Evolutionary conservation across 2,113 vertebrate species (phyloP), one percentile per base, ranked within the genome.

Genomic region (Procavia capensis): DNA sequence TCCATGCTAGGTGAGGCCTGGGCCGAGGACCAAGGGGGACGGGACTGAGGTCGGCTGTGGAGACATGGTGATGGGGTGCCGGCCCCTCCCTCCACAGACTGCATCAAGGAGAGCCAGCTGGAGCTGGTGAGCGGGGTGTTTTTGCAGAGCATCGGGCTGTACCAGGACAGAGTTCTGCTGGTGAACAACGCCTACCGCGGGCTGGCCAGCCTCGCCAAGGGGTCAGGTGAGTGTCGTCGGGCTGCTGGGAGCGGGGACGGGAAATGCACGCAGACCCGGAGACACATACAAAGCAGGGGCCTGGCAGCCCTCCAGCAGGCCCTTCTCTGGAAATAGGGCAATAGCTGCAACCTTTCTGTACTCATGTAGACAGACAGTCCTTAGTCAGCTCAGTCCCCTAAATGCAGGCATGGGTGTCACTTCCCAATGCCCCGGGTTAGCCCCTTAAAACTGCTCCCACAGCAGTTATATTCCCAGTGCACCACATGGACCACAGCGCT

Each of bases 141-240:
- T 9, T 90, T 99, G 89, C 94, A 74, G 20, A 98, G 85, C 0
- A 13, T 99, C 19, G 96, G 79, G 54, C 88, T 82, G 57, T 95
- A 98, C 85, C 96, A 36, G 39, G 84, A 83, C 82, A 96, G 98
- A 9, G 88, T 94, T 5, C 29, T 94, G 50, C 82, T 99, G 86
- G 98, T 98, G 47, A 98, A 98, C 80, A 98, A 98, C 0, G 95
- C 95, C 50, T 98, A 84, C 72, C 96, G 98, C 43, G 98, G 98
- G 0, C 88, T 99, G 96, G 97, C 98, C 90, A 98, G 97, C 91
- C 98, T 99, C 1, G 41, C 97, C 0, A 98, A 98, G 92, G 76
- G 64, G 1, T 99, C 98, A 27, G 99, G 99, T 99, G 98, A 97
- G 45, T n/a, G 70, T 36, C 7, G 57, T 9, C 70, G 1, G 11